Conservation (phyloP, 2,888 invertebrate genomes). For the Stenotaenia linearis region DNA sequence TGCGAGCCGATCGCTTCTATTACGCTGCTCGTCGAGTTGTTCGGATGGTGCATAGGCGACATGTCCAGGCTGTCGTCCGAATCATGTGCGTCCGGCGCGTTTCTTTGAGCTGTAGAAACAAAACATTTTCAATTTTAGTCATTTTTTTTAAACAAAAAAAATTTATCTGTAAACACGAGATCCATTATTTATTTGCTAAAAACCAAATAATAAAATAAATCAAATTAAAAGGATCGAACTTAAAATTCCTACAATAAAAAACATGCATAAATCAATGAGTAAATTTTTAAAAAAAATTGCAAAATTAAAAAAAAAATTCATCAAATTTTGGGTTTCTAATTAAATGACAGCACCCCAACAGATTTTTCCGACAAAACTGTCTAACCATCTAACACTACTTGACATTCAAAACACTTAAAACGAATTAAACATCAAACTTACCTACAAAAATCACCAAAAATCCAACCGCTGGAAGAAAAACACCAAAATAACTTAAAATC, state of each 20-base stretch:
- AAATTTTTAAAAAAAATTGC: background rate
- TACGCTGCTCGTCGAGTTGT: slow-evolving; percentile 9
- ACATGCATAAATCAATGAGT: background rate
- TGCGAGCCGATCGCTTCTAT: slow-evolving; percentile 27
- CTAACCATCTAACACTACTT: background rate
- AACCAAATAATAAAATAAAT: background rate
- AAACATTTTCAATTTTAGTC: no score
- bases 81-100: background rate
- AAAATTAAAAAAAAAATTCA: background rate
- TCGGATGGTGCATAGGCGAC: background rate
- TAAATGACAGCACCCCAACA: background rate
- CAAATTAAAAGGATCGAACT: background rate
- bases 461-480: background rate
- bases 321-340: background rate
- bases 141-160: background rate
- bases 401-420: background rate
- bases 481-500: background rate
- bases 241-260: background rate
- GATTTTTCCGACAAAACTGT: background rate
- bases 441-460: background rate
- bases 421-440: background rate
- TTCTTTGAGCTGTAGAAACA: slow-evolving; percentile 9
- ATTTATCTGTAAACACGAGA: no score
- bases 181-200: background rate
- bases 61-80: background rate